A percentile compares a stretch with the other conserved stretches of the same genome.
Conservation (phyloP, 2,113 vertebrate genomes). For the Scolopax mira region DNA sequence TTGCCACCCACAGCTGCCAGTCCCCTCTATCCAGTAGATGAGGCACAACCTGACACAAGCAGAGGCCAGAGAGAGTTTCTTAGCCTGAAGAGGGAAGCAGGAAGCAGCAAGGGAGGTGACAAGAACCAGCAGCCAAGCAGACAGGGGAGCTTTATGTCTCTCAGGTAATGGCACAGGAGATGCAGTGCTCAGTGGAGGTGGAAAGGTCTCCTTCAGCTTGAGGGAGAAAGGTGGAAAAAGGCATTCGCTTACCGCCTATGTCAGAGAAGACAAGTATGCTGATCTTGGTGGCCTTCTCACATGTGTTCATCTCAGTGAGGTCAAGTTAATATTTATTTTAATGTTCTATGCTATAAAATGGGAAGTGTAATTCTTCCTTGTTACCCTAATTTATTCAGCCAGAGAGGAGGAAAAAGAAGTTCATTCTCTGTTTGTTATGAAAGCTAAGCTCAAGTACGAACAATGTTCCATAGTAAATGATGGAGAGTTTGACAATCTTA, state of each 20-base stretch:
- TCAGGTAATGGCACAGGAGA: not conserved
- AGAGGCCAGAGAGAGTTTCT: not conserved
- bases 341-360: not conserved
- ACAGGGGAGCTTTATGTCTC: not conserved
- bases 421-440: constrained; percentile 58
- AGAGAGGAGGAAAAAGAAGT: not conserved
- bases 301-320: not conserved
- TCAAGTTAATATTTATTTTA: constrained; percentile 5
- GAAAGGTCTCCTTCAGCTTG: not conserved
- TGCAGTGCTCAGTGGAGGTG: not conserved
- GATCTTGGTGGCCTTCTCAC: not conserved
- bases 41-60: not conserved
- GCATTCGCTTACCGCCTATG: not conserved
- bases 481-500: constrained; percentile 61
- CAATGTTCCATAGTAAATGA: constrained; percentile 45
- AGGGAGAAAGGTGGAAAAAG: not conserved
- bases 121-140: not conserved
- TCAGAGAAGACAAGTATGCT: not conserved
- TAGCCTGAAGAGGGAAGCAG: not conserved
- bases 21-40: not conserved
- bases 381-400: constrained; percentile 31
- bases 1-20: not conserved
- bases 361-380: not conserved
- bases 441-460: constrained; percentile 48
- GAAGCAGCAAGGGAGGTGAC: not conserved